These are phyloP conservation scores for Heteromormyrus szaboi DNA, from an alignment of 2,797 vertebrate genomes.

Conservation along the genomic window DNA sequence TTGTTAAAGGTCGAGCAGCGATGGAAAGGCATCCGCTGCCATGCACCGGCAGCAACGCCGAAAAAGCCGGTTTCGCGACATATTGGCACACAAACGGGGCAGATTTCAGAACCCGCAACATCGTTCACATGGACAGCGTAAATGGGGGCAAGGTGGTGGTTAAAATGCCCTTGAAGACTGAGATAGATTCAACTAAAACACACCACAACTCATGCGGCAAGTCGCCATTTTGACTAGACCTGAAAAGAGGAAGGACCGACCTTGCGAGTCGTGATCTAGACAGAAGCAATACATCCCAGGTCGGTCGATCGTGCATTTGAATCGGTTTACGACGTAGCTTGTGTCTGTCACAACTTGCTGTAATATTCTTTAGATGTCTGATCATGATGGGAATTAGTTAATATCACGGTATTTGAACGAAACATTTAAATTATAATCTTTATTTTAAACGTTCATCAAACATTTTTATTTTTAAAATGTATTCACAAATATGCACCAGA, in stretches of 20 bases:
- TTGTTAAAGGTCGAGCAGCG: slow-evolving; percentile 17
- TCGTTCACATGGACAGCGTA: slow-evolving; percentile 35
- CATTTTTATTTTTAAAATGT: neutral
- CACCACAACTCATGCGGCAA: slow-evolving; percentile 45
- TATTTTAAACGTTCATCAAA: neutral
- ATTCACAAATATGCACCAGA: neutral
- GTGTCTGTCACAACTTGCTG: neutral
- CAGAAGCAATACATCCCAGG: slow-evolving; percentile 9
- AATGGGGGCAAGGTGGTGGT: neutral
- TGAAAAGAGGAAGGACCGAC: slow-evolving; percentile 28
- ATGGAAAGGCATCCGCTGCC: slow-evolving; percentile 20
- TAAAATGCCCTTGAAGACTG: neutral
- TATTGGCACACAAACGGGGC: slow-evolving; percentile 41
- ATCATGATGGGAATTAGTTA: neutral
- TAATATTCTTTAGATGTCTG: neutral
- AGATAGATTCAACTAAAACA: neutral
- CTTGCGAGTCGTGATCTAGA: neutral
- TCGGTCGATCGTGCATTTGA: neutral
- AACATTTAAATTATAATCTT: neutral
- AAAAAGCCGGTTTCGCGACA: slow-evolving; percentile 14
- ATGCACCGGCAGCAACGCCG: slow-evolving; percentile 11
- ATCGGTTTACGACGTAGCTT: neutral
- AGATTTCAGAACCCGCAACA: slow-evolving; percentile 34
- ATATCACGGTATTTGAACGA: neutral
- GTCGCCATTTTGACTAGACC: slow-evolving; percentile 56